Evolutionary conservation across 2,888 invertebrate genomes (phyloP).

Genomic region (Adelphocoris suturalis): DNA sequence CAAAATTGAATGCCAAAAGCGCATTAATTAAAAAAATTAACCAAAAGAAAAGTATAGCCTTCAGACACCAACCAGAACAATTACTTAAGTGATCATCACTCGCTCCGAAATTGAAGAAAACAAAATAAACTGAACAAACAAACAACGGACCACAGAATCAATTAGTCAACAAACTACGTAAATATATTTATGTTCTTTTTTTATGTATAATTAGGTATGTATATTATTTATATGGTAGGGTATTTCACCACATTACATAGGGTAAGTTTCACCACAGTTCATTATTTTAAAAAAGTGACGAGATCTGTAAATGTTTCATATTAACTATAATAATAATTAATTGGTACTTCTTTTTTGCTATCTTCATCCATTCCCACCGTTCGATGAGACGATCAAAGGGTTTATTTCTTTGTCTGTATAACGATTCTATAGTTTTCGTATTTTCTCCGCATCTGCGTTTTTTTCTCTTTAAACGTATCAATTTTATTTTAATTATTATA

Average conservation of each 20-base stretch:
- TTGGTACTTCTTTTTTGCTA: constrained; percentile 54
- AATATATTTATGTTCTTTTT: constrained; percentile 28
- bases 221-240: constrained; percentile 33
- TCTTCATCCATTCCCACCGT: not conserved
- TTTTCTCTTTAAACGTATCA: not conserved
- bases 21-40: not conserved
- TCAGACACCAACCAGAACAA: not conserved
- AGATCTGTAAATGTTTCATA: constrained; percentile 67
- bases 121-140: not conserved
- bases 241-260: constrained; percentile 23
- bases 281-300: constrained; percentile 64
- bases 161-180: constrained; percentile 42
- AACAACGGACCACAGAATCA: not conserved
- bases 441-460: not conserved
- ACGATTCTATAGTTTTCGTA: not conserved
- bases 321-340: constrained; percentile 65
- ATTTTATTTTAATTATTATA: not conserved
- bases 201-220: constrained; percentile 37
- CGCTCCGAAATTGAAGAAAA: not conserved
- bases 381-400: not conserved
- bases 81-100: not conserved
- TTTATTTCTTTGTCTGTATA: too few relatives aligned
- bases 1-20: not conserved
- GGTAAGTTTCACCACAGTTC: constrained; percentile 55
- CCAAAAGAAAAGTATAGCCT: not conserved